Percentiles rank a stretch among this genome's conserved stretches.
phyloP scores from a whole-genome alignment of 2,888 invertebrate species.

The Neocrepidodera transversa region DNA sequence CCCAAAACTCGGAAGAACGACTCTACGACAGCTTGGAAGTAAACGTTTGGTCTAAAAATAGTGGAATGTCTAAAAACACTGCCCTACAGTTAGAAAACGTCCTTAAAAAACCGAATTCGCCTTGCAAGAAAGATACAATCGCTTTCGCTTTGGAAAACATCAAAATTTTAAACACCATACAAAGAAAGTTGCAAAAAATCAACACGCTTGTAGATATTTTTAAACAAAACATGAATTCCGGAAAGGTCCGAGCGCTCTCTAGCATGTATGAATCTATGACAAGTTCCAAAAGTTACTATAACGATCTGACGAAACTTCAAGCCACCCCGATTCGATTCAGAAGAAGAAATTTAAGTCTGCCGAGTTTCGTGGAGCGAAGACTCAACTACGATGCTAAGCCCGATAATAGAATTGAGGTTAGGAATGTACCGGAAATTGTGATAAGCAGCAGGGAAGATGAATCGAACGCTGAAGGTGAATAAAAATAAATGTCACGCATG shows the following conservation, averaged over 20 bases:
- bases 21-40: conserved; percentile 55
- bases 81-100: conserved; percentile 49
- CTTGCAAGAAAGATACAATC: conserved; percentile 48
- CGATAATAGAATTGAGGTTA: conserved; percentile 29
- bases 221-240: conserved; percentile 70
- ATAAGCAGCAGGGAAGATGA: conserved; percentile 25
- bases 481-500: conserved; percentile 37
- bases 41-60: conserved; percentile 49
- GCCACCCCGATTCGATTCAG: conserved; percentile 64
- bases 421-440: conserved; percentile 6
- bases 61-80: conserved; percentile 43
- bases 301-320: conserved; percentile 60
- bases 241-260: conserved; percentile 73
- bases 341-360: conserved; percentile 69
- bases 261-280: conserved; percentile 76
- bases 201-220: conserved; percentile 69
- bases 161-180: conserved; percentile 70
- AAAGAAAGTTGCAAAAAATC: conserved; percentile 74
- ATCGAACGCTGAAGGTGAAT: conserved; percentile 37
- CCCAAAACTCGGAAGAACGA: conserved; percentile 43
- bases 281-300: conserved; percentile 62
- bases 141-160: conserved; percentile 64
- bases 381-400: conserved; percentile 41
- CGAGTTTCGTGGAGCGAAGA: conserved; percentile 51
- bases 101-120: conserved; percentile 56